Percentiles rank a stretch among this genome's conserved stretches.
phyloP scores from a whole-genome alignment of 2,797 vertebrate species.

The Sebastes hopkinsi region DNA sequence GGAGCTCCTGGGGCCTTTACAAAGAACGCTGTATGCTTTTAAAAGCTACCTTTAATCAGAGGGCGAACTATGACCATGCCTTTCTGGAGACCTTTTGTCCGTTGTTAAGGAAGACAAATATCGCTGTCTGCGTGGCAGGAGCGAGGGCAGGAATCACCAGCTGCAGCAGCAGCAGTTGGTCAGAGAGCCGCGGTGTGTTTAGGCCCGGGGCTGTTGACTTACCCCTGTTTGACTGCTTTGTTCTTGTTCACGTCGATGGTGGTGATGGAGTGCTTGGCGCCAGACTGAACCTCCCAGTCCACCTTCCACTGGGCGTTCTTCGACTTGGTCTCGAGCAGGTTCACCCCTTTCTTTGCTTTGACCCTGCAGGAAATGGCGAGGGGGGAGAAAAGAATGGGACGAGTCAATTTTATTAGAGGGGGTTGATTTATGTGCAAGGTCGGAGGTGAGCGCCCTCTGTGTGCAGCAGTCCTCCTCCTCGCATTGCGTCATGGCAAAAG shows the following conservation, averaged over 20 bases:
- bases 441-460: constrained; percentile 47
- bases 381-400: constrained; percentile 7
- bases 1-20: not conserved
- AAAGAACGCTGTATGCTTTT: not conserved
- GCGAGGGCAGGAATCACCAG: constrained; percentile 24
- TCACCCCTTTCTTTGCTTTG: constrained; percentile 98
- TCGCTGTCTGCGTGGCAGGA: not conserved
- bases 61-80: constrained; percentile 11
- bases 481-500: constrained; percentile 62
- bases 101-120: constrained; percentile 32
- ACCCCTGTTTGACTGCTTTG: constrained; percentile 83
- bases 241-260: constrained; percentile 91
- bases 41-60: constrained; percentile 41
- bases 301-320: constrained; percentile 93
- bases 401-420: constrained; percentile 52
- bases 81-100: constrained; percentile 6
- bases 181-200: constrained; percentile 24
- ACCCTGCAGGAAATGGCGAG: constrained; percentile 82
- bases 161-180: constrained; percentile 17
- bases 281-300: constrained; percentile 91
- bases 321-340: constrained; percentile 90
- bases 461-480: constrained; percentile 32
- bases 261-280: constrained; percentile 96
- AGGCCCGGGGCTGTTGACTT: constrained; percentile 65
- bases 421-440: constrained; percentile 65